Percentiles rank a stretch among this genome's conserved stretches.
phyloP scores from a whole-genome alignment of 2,797 vertebrate species.

The Pangasius sanitwongsei region DNA sequence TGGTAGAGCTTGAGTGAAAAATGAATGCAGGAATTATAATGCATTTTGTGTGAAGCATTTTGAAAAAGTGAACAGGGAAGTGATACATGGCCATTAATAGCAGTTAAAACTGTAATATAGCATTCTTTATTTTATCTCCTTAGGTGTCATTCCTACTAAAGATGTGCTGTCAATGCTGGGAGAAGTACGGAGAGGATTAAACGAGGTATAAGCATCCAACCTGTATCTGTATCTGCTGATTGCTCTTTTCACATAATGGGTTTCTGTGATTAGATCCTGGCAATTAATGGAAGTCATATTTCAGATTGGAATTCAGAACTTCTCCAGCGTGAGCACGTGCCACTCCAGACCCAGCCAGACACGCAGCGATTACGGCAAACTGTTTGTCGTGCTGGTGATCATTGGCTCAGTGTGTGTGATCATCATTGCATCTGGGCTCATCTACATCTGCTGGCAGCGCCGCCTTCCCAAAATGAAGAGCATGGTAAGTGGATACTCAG shows the following conservation, averaged over 20 bases:
- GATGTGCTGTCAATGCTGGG: constrained; percentile 89
- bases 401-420: constrained; percentile 94
- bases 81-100: neutral
- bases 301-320: constrained; percentile 92
- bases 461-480: constrained; percentile 89
- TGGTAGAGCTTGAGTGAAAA: neutral
- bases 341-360: constrained; percentile 84
- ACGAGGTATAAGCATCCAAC: constrained; percentile 76
- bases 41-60: neutral
- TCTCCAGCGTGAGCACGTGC: constrained; percentile 84
- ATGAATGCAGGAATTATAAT: no score
- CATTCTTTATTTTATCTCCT: constrained; percentile 39
- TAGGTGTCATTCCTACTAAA: constrained; percentile 87
- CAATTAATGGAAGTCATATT: neutral
- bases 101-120: neutral
- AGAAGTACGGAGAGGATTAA: constrained; percentile 84
- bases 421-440: constrained; percentile 91
- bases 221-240: neutral
- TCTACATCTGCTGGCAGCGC: constrained; percentile 97
- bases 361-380: constrained; percentile 92
- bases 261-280: neutral
- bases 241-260: neutral
- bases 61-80: neutral
- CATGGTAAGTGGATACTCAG: constrained; percentile 72
- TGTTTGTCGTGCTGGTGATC: constrained; percentile 94